Evolutionary conservation across 92 coral and sea anemone species (phyloP), one percentile per base, ranked within the genome.

Genomic region (Porites divaricata): DNA sequence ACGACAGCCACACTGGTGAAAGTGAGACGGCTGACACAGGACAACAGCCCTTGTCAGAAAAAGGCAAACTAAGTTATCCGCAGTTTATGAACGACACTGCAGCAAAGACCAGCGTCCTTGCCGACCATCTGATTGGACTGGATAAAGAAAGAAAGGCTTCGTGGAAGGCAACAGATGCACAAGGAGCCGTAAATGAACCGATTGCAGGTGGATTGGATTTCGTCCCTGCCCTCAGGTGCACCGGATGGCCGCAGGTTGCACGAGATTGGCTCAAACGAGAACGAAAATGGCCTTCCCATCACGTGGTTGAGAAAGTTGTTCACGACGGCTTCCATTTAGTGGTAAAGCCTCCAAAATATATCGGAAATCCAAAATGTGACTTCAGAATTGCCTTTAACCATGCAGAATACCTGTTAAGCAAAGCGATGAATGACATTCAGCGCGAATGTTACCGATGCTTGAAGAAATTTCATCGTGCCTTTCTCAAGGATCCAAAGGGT

Each of bases 371-470:
- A 13, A 83, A 91, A 53, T 74, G 77, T 35, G 82, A 76, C 74
- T 93, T 93, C 75, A 93, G 96, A 52, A 61, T 93, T 88, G 90
- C 96, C 10, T 93, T 93, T 70, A 87, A 91, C 15, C 83, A 86
- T 19, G 96, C 96, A 9, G 96, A 93, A 83, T 86, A 70, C 74
- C 75, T 90, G 70, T 70, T 93, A 81, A 66, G 71, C 71, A 78
- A 88, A 45, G 89, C 80, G 67, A 69, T 90, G 78, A 90, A 75
- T 67, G 77, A 23, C 28, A 35, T 93, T 14, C 96, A 90, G 78
- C 58, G 58, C 16, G 92, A 93, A 63, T 91, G 92, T 61, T 91
- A 91, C 80, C 86, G 94, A 70, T 91, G 94, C 53, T 56, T 91
- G 7, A 91, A 91, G 88, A 75, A 63, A 15, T 91, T 66, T 64